Conservation (phyloP, 2,888 invertebrate species). For the Mythimna ferrago region DNA sequence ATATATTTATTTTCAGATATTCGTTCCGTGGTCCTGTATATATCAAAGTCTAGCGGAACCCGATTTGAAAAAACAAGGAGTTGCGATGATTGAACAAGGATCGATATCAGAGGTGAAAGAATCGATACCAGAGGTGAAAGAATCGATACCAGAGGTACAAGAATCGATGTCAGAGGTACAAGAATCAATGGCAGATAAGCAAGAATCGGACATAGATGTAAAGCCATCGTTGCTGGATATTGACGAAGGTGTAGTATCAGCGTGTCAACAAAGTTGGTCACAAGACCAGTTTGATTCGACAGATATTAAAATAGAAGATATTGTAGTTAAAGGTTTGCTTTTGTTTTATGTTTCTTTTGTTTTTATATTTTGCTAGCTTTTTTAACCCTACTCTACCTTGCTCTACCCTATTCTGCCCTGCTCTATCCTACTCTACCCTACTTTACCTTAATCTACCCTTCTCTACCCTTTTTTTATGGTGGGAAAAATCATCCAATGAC, state of each 20-base stretch:
- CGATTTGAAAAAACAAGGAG: neutral
- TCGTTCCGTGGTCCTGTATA: constrained; percentile 50
- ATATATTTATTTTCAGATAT: constrained; percentile 48
- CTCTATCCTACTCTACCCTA: no score
- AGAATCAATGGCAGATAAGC: neutral
- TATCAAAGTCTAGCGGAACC: neutral
- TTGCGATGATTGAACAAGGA: no score
- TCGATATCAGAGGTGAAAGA: neutral
- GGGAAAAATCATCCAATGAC: no score
- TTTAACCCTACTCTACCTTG: neutral
- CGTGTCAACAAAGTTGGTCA: neutral
- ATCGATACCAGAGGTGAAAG: neutral
- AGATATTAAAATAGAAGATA: no score
- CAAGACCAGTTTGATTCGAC: neutral
- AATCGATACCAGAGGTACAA: neutral
- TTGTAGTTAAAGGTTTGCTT: constrained; percentile 24
- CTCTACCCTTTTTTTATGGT: no score
- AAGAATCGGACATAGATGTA: neutral
- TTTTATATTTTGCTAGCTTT: neutral
- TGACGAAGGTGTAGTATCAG: neutral
- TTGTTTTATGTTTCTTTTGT: no score
- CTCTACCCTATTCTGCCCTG: no score
- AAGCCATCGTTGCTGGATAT: no score
- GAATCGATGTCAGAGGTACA: neutral
- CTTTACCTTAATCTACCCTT: no score